phyloP scores from a whole-genome alignment of 2,113 vertebrate genomes.

The Psephotus haematonotus region DNA sequence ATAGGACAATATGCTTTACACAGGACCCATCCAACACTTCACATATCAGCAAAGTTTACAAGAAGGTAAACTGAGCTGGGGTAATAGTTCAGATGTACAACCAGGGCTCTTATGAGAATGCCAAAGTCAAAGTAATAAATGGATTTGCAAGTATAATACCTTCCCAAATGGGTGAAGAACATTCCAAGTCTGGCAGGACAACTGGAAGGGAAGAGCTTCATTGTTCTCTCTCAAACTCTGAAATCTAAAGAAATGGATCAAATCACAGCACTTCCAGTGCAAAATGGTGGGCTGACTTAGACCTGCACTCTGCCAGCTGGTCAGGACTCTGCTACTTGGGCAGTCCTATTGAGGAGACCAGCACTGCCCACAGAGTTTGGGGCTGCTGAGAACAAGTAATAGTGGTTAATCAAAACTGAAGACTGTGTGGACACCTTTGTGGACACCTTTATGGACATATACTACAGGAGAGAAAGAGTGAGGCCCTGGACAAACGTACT shows the following conservation, averaged over 20 bases:
- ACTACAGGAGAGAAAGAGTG: background rate
- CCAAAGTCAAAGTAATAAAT: conserved; percentile 48
- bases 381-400: background rate
- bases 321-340: background rate
- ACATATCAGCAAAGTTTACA: conserved; percentile 38
- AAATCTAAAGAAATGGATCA: background rate
- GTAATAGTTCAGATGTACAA: conserved; percentile 10
- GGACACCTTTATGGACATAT: too few relatives aligned
- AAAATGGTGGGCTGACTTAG: background rate
- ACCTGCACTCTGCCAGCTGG: background rate
- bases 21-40: conserved; percentile 36
- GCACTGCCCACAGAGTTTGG: background rate
- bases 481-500: background rate
- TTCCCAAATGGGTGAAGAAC: conserved; percentile 26
- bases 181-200: conserved; percentile 6
- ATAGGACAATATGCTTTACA: conserved; percentile 44
- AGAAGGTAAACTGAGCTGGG: conserved; percentile 31
- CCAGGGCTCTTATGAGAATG: conserved; percentile 13
- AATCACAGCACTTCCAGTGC: background rate
- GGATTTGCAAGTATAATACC: conserved; percentile 37
- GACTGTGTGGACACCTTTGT: background rate
- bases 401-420: background rate
- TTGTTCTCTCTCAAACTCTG: background rate
- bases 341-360: background rate
- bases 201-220: background rate